Percentiles rank a stretch among this genome's conserved stretches.
Conservation (phyloP, 2,113 vertebrate genomes). For the Plestiodon gilberti region DNA sequence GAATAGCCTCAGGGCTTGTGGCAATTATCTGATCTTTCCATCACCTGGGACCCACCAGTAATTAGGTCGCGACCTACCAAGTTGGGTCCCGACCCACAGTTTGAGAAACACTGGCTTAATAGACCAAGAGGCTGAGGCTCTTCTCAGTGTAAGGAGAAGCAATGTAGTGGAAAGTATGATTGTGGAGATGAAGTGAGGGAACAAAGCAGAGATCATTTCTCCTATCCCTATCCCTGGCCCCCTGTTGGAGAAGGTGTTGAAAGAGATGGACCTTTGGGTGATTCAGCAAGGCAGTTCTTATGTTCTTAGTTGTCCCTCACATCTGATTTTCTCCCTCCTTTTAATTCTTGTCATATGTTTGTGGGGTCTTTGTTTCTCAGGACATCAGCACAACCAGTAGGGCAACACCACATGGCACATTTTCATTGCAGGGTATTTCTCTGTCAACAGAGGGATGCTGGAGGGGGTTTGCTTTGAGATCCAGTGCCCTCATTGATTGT, state of each 20-base stretch:
- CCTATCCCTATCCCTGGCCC: background rate
- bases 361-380: background rate
- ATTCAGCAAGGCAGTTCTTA: background rate
- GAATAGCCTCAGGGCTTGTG: no score
- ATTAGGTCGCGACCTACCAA: no score
- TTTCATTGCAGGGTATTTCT: background rate
- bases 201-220: background rate
- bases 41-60: no score
- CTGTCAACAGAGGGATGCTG: background rate
- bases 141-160: background rate
- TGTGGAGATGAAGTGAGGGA: background rate
- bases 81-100: no score
- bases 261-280: background rate
- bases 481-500: background rate
- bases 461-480: background rate
- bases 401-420: no score
- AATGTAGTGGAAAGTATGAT: background rate
- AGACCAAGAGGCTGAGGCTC: background rate
- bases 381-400: background rate
- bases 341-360: background rate
- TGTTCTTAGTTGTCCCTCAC: background rate
- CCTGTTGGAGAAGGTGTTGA: background rate
- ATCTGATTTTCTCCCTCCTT: background rate
- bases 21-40: no score
- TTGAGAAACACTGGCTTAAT: no score